A percentile compares a stretch with the other conserved stretches of the same genome.
phyloP scores from a whole-genome alignment of 1,140 invertebrate species.

The Eufriesea mexicana region DNA sequence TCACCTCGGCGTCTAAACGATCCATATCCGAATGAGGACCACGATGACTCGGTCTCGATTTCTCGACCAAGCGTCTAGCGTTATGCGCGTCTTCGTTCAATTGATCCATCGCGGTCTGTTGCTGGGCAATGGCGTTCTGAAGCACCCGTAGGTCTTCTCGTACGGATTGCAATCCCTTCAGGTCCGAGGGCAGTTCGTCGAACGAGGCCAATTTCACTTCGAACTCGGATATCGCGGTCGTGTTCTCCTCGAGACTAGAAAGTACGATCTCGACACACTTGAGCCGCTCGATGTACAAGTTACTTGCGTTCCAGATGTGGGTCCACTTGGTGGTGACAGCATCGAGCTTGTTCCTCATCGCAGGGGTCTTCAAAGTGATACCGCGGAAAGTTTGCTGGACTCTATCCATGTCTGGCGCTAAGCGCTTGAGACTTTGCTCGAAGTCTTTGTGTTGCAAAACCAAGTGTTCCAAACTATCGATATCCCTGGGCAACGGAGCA shows the following conservation, averaged over 20 bases:
- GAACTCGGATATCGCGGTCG: constrained; percentile 93
- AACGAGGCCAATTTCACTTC: constrained; percentile 94
- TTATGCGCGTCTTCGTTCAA: constrained; percentile 95
- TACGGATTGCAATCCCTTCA: constrained; percentile 88
- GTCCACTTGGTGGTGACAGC: constrained; percentile 96
- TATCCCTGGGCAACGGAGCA: constrained; percentile 91
- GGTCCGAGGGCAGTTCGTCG: constrained; percentile 91
- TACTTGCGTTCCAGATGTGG: constrained; percentile 91
- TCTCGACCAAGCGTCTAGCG: constrained; percentile 92
- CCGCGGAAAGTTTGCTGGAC: constrained; percentile 92
- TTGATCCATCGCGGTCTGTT: constrained; percentile 94
- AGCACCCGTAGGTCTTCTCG: constrained; percentile 90
- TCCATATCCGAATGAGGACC: constrained; percentile 93
- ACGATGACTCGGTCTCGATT: constrained; percentile 87
- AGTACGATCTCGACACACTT: constrained; percentile 96
- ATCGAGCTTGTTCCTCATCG: constrained; percentile 94
- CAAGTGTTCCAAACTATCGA: constrained; percentile 92
- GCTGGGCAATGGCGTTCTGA: constrained; percentile 91
- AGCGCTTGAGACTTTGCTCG: constrained; percentile 87
- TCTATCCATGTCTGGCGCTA: constrained; percentile 91
- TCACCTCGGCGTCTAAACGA: constrained; percentile 95
- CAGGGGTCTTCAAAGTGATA: constrained; percentile 93
- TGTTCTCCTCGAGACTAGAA: constrained; percentile 93
- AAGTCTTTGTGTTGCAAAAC: constrained; percentile 95
- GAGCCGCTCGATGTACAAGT: constrained; percentile 93